These are phyloP conservation scores for Sebastes variabilis DNA, from an alignment of 2,797 vertebrate genomes.

Conservation along the genomic window DNA sequence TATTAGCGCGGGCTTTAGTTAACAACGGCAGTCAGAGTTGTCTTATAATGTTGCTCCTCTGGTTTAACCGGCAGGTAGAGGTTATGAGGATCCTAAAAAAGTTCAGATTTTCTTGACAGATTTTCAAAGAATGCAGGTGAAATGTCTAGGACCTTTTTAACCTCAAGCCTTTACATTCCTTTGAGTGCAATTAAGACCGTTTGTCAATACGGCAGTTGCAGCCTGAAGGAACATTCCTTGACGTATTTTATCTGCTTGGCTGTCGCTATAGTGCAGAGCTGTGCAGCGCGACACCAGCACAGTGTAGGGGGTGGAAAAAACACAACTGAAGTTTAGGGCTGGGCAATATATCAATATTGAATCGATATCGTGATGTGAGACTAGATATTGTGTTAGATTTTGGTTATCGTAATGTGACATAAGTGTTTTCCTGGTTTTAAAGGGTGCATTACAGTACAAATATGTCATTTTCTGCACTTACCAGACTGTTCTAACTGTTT, in stretches of 20 bases:
- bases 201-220: constrained; percentile 32
- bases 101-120: constrained; percentile 21
- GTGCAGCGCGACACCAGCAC: neutral
- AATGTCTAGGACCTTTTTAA: constrained; percentile 40
- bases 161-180: constrained; percentile 50
- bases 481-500: too few species aligned
- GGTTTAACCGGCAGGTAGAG: constrained; percentile 3
- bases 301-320: neutral
- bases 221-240: constrained; percentile 14
- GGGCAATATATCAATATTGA: too few species aligned
- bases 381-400: too few species aligned
- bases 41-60: constrained; percentile 23
- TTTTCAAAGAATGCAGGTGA: constrained; percentile 32
- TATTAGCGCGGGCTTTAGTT: constrained; percentile 36
- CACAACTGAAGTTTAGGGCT: too few species aligned
- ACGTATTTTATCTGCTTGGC: neutral
- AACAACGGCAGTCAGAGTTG: constrained; percentile 22
- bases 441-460: too few species aligned
- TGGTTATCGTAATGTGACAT: too few species aligned
- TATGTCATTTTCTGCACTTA: too few species aligned
- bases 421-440: too few species aligned
- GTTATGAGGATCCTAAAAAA: constrained; percentile 19
- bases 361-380: too few species aligned
- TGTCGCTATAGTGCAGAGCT: neutral
- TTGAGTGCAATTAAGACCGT: constrained; percentile 33